phyloP scores from a whole-genome alignment of 35 echinoderm and acorn worm genomes.

The Diadema setosum region DNA sequence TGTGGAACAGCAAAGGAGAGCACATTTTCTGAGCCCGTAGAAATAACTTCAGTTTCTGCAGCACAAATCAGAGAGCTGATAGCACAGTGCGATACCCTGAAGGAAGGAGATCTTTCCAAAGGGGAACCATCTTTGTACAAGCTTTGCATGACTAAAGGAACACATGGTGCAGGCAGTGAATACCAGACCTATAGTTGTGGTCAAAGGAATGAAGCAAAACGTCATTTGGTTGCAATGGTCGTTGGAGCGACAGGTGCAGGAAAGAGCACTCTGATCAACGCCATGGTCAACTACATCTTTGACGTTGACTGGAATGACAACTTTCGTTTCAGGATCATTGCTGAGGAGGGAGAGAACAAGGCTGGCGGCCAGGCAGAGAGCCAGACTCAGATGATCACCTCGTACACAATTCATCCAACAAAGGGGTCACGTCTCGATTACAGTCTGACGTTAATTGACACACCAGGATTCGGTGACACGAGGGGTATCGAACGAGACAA shows the following conservation, averaged over 20 bases:
- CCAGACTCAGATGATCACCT: too few relatives aligned
- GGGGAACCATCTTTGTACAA: neutral
- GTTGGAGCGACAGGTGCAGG: too few relatives aligned
- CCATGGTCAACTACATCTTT: conserved; percentile 65
- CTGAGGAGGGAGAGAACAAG: too few relatives aligned
- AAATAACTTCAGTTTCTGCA: neutral
- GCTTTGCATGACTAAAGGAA: neutral
- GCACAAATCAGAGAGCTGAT: neutral
- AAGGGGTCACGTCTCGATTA: conserved; percentile 19
- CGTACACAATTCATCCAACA: conserved; percentile 41
- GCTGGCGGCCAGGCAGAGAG: too few relatives aligned
- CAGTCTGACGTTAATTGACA: too few relatives aligned
- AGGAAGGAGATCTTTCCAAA: neutral
- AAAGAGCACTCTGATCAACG: too few relatives aligned
- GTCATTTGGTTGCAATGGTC: too few relatives aligned
- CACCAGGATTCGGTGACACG: too few relatives aligned
- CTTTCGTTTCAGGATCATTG: too few relatives aligned
- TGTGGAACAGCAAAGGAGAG: too few relatives aligned
- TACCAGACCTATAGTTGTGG: conserved; percentile 57
- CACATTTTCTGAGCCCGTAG: too few relatives aligned
- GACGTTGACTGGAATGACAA: conserved; percentile 55
- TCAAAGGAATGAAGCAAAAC: conserved; percentile 54
- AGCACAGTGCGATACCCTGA: too few relatives aligned
- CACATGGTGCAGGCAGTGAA: neutral
- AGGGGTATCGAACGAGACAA: conserved; percentile 9